Evolutionary conservation across 2,113 vertebrate species (phyloP).

Genomic region (Sorex araneus): DNA sequence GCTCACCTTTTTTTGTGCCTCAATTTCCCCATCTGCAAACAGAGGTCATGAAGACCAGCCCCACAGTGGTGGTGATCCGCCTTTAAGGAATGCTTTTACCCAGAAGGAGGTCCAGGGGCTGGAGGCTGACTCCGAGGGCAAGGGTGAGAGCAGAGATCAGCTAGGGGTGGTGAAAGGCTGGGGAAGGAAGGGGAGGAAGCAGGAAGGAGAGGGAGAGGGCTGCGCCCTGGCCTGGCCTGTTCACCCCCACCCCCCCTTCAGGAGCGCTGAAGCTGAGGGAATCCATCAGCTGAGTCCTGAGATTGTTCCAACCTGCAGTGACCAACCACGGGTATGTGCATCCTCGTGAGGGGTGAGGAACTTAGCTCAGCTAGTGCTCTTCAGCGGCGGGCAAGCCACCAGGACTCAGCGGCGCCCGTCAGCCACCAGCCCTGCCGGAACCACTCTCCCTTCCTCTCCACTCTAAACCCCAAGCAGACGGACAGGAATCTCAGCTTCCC

Average conservation of each 20-base stretch:
- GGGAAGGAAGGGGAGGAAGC: not conserved
- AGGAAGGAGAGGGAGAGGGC: too few relatives aligned
- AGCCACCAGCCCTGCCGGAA: too few relatives aligned
- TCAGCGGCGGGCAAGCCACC: not conserved
- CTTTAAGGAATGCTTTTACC: not conserved
- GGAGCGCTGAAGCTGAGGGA: too few relatives aligned
- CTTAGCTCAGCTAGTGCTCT: not conserved
- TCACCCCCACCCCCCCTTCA: too few relatives aligned
- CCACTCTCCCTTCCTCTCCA: conserved; percentile 7
- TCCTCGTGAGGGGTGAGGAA: not conserved
- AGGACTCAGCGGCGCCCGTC: too few relatives aligned
- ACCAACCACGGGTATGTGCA: not conserved
- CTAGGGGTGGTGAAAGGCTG: too few relatives aligned
- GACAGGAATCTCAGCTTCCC: not conserved
- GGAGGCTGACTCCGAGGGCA: not conserved
- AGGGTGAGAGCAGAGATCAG: not conserved
- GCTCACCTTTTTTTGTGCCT: not conserved
- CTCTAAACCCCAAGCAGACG: not conserved
- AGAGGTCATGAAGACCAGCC: not conserved
- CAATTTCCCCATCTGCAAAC: not conserved
- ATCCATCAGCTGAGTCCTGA: not conserved
- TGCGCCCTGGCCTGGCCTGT: too few relatives aligned
- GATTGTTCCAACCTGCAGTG: not conserved
- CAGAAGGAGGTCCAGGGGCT: not conserved
- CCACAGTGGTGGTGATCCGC: not conserved